A percentile compares a stretch with the other conserved stretches of the same genome.
These are phyloP conservation scores for Batillaria attramentaria DNA, from an alignment of 1,140 invertebrate species.

Conservation along the genomic window DNA sequence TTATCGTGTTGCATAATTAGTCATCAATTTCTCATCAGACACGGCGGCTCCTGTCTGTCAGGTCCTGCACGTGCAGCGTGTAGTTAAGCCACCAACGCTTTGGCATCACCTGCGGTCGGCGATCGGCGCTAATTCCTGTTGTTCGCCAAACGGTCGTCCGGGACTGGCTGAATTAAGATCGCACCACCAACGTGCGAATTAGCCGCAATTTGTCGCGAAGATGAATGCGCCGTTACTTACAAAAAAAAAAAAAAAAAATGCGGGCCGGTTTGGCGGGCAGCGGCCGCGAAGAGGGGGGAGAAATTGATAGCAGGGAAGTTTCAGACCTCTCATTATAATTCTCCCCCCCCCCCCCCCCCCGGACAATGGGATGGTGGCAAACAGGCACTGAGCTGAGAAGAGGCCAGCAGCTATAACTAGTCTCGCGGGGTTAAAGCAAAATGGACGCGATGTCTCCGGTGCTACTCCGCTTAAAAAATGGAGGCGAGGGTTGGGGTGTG, in stretches of 20 bases:
- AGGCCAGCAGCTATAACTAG: too few species aligned
- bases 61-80: background rate
- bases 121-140: background rate
- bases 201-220: conserved; percentile 26
- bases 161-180: background rate
- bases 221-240: conserved; percentile 28
- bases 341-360: background rate
- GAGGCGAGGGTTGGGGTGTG: background rate
- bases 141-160: background rate
- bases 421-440: too few species aligned
- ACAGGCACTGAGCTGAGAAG: too few species aligned
- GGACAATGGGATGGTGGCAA: background rate
- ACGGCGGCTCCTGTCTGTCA: too few species aligned
- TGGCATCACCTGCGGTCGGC: conserved; percentile 3
- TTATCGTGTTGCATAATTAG: conserved; percentile 31
- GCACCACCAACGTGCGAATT: background rate
- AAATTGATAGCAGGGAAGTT: background rate
- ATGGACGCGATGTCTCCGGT: too few species aligned
- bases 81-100: too few species aligned
- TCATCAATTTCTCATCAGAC: conserved; percentile 26
- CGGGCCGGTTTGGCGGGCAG: background rate
- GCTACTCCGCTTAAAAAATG: background rate
- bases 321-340: background rate
- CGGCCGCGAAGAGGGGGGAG: too few species aligned
- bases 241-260: background rate